A percentile compares a stretch with the other conserved stretches of the same genome.
phyloP scores from a whole-genome alignment of 2,888 invertebrate genomes.

The Drosophila picticornis region DNA sequence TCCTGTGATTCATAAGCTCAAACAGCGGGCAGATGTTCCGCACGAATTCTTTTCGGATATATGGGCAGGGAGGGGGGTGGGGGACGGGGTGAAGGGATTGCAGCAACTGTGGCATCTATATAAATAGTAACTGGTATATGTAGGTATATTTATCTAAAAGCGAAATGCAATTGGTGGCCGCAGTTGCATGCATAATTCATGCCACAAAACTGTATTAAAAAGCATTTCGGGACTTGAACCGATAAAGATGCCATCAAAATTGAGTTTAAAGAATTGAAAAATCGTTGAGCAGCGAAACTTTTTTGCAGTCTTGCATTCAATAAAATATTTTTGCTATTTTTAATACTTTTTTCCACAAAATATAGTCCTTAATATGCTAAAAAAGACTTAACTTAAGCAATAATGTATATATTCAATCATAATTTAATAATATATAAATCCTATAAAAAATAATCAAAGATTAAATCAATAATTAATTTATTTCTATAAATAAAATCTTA shows the following conservation, averaged over 20 bases:
- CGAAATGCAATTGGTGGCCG: conserved; percentile 62
- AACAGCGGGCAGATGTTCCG: conserved; percentile 65
- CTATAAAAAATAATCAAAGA: rapidly evolving
- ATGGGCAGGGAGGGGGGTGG: conserved; percentile 45
- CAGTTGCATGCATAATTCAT: conserved; percentile 65
- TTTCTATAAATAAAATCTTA: background rate
- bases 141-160: conserved; percentile 45
- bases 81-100: background rate
- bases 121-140: conserved; percentile 25
- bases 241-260: conserved; percentile 26
- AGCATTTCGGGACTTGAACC: conserved; percentile 17
- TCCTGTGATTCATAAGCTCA: conserved; percentile 64
- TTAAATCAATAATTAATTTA: background rate
- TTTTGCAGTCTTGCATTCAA: background rate
- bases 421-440: background rate
- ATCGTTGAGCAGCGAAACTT: background rate
- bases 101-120: conserved; percentile 2
- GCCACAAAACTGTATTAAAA: conserved; percentile 40
- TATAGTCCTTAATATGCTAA: background rate
- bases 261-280: conserved; percentile 9
- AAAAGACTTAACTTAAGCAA: background rate
- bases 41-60: conserved; percentile 41
- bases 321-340: background rate
- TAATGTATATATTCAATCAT: background rate
- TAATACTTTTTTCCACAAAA: background rate